Evolutionary conservation across 2,797 vertebrate species (phyloP), one percentile per base, ranked within the genome.

Genomic region (Diplodus sargus): DNA sequence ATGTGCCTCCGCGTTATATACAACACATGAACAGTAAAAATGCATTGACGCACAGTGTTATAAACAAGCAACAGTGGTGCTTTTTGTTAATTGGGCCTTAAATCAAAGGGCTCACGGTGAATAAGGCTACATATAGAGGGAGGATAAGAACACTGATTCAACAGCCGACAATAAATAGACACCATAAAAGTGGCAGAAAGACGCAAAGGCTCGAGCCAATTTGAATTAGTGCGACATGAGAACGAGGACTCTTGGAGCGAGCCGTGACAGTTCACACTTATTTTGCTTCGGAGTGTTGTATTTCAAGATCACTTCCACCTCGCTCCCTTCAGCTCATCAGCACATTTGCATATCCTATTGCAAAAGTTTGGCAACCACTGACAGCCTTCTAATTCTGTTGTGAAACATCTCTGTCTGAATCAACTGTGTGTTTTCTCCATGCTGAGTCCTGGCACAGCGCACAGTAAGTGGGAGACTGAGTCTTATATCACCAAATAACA

Each of bases 61-160:
- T 74, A 86, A 85, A 90, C 75, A 73, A 78, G 80, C 81, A 87
- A 80, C 87, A 68, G 78, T 84, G 81, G 77, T 80, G 83, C 90
- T 86, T 85, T 92, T 79, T 82, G 71, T 87, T 94, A 94, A 94
- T 93, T 94, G 88, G 76, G 59, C 84, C 76, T 90, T 93, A 94
- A 93, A 93, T 92, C 91, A 91, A 89, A 88, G 63, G 56, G 59
- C 53, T 71, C 42, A 47, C 60, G 68, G 57, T 78, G 83, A 85
- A 72, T 85, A 76, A 74, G 83, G 75, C 79, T 64, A 74, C 81
- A 82, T 67, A 84, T 88, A 74, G 57, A 65, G 75, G 68, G 66
- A 30, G 77, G 69, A 74, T 64, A 72, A 84, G 60, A 76, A 52
- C 88, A 91, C 86, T 52, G 63, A 87, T 82, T 85, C 81, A 83